Evolutionary conservation across 2,888 invertebrate genomes (phyloP).

Genomic region (Spodoptera picta): DNA sequence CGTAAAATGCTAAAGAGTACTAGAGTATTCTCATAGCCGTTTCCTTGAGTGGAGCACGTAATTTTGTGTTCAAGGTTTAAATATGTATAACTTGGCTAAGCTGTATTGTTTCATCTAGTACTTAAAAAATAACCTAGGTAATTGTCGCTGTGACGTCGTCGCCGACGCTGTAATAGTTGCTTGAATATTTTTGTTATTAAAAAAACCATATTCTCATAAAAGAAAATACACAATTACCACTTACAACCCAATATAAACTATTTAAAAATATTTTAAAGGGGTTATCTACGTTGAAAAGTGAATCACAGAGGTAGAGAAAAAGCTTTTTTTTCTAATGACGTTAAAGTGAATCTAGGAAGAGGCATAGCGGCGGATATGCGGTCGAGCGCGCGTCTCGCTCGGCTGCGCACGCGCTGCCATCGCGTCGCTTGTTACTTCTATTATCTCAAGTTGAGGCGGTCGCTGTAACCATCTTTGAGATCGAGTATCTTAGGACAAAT

Average conservation of each 20-base stretch:
- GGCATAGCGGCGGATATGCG: slow-evolving; percentile 83
- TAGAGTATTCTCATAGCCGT: slow-evolving; percentile 24
- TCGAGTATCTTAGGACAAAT: slow-evolving; percentile 75
- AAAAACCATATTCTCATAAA: too few relatives aligned
- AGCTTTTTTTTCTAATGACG: slow-evolving; percentile 54
- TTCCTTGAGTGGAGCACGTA: slow-evolving; percentile 39
- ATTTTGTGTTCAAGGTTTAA: slow-evolving; percentile 20
- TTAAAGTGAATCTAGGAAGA: slow-evolving; percentile 76
- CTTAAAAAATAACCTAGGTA: slow-evolving; percentile 4
- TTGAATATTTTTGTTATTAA: too few relatives aligned
- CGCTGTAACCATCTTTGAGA: slow-evolving; percentile 76
- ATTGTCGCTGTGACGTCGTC: too few relatives aligned
- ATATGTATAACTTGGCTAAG: slow-evolving; percentile 18
- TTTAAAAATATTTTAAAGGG: slow-evolving; percentile 13
- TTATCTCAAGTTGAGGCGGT: slow-evolving; percentile 78
- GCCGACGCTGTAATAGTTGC: too few relatives aligned
- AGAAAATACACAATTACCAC: too few relatives aligned
- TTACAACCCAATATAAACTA: too few relatives aligned
- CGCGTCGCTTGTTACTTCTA: slow-evolving; percentile 82
- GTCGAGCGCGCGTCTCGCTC: slow-evolving; percentile 83
- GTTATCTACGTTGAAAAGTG: slow-evolving; percentile 45
- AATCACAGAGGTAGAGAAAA: slow-evolving; percentile 52
- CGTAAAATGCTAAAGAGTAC: slow-evolving; percentile 18
- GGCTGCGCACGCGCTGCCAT: slow-evolving; percentile 80
- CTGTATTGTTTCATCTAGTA: slow-evolving; percentile 3